phyloP scores from a whole-genome alignment of 1,140 invertebrate species.

The Drosophila bifasciata region DNA sequence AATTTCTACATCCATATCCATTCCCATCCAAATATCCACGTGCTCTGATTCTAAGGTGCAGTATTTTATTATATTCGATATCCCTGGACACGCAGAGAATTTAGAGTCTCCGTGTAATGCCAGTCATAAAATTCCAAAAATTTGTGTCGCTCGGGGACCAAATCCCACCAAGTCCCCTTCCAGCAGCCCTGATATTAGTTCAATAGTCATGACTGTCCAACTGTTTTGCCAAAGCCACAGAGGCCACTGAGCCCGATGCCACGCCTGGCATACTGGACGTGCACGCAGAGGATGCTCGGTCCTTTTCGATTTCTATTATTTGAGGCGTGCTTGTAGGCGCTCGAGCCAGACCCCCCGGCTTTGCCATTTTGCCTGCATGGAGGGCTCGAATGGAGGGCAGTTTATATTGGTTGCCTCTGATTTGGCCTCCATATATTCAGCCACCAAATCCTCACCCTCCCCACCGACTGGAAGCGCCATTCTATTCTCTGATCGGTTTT shows the following conservation, averaged over 20 bases:
- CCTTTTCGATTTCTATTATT: conserved; percentile 57
- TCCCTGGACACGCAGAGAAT: neutral
- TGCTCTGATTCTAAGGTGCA: no score
- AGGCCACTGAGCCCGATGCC: conserved; percentile 59
- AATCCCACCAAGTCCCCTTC: conserved; percentile 22
- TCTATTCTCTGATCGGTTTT: conserved; percentile 23
- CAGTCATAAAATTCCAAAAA: conserved; percentile 67
- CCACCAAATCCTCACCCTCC: neutral
- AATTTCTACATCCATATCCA: no score
- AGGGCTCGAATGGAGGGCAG: conserved; percentile 41
- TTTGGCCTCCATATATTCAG: conserved; percentile 45
- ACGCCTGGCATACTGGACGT: conserved; percentile 10
- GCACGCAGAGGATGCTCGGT: conserved; percentile 24
- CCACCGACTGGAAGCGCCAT: neutral
- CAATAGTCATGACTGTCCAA: conserved; percentile 57
- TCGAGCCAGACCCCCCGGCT: conserved; percentile 9
- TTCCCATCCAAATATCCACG: no score
- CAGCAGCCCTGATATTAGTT: conserved; percentile 62
- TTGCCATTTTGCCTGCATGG: conserved; percentile 35
- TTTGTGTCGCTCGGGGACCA: conserved; percentile 64
- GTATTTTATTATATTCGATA: no score
- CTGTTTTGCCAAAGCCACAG: conserved; percentile 61
- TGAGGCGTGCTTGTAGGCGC: conserved; percentile 28
- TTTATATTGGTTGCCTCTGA: conserved; percentile 62
- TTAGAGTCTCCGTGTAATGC: conserved; percentile 40